Evolutionary conservation across 2,797 vertebrate genomes (phyloP), one percentile per base, ranked within the genome.

Genomic region (Champsocephalus esox): DNA sequence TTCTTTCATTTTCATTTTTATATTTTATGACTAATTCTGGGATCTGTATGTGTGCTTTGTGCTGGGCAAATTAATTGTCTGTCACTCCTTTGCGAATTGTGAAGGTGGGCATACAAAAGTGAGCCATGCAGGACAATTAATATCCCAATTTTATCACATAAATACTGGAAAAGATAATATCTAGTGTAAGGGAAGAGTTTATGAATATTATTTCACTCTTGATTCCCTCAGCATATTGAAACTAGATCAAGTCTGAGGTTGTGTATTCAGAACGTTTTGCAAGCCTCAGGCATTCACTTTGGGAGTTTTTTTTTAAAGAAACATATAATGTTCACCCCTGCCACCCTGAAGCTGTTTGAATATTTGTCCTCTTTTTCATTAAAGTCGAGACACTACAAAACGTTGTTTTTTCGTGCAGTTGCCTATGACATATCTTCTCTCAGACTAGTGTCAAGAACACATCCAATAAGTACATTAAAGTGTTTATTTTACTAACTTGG

Each of bases 121-220:
- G 12, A 73, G 69, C 61, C 24, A 7, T 16, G 55, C 46, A 21
- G 48, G 45, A 63, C 54, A 58, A 79, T 77, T 88, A 52, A 70
- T 65, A 77, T 74, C 71, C 43, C 59, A 70, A 66, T 83, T 86
- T 77, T 58, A 66, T 55, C 57, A 44, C 55, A 74, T 79, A 77
- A 86, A 83, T 77, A 84, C 69, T 34, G 61, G 70, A 74, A 57
- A 48, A 77, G 78, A 86, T 89, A 83, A 68, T 34, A 83, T 85
- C 83, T 72, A 41, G 74, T 68, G 19, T 68, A 55, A n/a, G 67
- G 77, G 70, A 80, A 73, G 64, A 66, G 70, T 86, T 89, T 80
- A 86, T 88, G 81, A 86, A 89, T 81, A 83, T 49, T 55, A 86
- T 92, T 91, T 92, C 65, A 87, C 80, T 89, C 78, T 79, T 79